Evolutionary conservation across 2,797 vertebrate species (phyloP).

Genomic region (Neoniphon sammara): DNA sequence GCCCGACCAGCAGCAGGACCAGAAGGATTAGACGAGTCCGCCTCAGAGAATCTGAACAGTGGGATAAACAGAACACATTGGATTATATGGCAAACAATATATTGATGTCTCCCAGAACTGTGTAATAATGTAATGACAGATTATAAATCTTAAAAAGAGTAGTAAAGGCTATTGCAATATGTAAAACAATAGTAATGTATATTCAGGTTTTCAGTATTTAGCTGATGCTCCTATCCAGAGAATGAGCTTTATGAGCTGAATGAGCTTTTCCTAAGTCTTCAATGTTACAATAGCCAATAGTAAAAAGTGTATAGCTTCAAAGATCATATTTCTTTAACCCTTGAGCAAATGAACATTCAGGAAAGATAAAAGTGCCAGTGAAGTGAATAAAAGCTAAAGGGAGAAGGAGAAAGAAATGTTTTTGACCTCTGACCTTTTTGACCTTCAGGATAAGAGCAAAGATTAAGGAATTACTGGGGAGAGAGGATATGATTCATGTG

Average conservation of each 20-base stretch:
- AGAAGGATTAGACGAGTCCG: constrained; percentile 92
- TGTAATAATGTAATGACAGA: not conserved
- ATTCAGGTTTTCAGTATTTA: not conserved
- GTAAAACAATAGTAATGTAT: not conserved
- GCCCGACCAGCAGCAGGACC: constrained; percentile 87
- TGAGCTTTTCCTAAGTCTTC: not conserved
- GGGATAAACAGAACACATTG: constrained; percentile 1
- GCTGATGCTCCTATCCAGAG: not conserved
- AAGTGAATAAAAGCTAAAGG: not conserved
- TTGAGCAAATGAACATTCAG: not conserved
- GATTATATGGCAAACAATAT: not conserved
- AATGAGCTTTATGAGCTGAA: not conserved
- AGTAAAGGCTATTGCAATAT: not conserved
- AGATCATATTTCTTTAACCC: not conserved
- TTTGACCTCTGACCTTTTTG: too few relatives aligned
- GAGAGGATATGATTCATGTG: not conserved
- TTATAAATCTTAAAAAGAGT: not conserved
- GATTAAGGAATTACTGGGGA: too few relatives aligned
- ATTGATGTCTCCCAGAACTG: not conserved
- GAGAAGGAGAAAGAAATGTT: not conserved
- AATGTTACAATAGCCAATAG: not conserved
- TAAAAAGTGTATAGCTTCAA: not conserved
- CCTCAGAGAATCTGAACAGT: constrained; percentile 88
- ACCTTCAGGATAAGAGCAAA: not conserved
- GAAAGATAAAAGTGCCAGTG: not conserved